Evolutionary conservation across 2,113 vertebrate genomes (phyloP).

Genomic region (Cochlearius cochlearius): DNA sequence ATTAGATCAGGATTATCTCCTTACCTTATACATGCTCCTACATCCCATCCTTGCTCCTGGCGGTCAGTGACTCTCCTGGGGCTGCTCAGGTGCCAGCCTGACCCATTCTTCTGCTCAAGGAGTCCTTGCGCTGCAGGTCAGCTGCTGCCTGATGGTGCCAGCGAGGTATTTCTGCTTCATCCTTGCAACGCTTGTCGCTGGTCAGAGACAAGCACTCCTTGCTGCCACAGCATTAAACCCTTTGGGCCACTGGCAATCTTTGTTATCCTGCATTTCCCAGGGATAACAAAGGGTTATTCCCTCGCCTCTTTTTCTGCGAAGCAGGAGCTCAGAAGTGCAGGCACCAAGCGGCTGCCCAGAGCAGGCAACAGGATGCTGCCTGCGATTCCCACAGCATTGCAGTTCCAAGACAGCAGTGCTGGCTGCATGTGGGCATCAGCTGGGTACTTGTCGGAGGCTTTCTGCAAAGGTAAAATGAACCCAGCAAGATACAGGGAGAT

Average conservation of each 20-base stretch:
- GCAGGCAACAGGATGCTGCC: background rate
- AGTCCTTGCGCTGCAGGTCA: background rate
- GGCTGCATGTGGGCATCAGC: background rate
- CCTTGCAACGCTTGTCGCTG: accelerated
- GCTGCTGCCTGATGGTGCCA: accelerated
- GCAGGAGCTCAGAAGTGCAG: background rate
- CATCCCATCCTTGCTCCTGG: background rate
- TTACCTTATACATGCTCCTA: background rate
- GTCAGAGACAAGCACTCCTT: background rate
- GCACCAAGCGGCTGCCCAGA: accelerated
- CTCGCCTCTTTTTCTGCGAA: accelerated
- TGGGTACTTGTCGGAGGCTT: background rate
- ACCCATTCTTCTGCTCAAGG: background rate
- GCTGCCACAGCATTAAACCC: background rate
- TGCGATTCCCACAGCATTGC: background rate
- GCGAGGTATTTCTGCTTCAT: background rate
- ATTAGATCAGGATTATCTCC: background rate
- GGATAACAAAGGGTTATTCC: background rate
- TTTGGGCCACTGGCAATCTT: background rate
- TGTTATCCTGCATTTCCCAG: background rate
- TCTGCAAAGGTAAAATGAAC: background rate
- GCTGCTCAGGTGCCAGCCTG: background rate
- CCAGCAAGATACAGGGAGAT: background rate
- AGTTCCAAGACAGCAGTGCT: background rate
- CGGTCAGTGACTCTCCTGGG: too few relatives aligned